These are phyloP conservation scores for Holothuria scabra DNA, from an alignment of 53 echinoderm and acorn worm genomes.

Conservation along the genomic window DNA sequence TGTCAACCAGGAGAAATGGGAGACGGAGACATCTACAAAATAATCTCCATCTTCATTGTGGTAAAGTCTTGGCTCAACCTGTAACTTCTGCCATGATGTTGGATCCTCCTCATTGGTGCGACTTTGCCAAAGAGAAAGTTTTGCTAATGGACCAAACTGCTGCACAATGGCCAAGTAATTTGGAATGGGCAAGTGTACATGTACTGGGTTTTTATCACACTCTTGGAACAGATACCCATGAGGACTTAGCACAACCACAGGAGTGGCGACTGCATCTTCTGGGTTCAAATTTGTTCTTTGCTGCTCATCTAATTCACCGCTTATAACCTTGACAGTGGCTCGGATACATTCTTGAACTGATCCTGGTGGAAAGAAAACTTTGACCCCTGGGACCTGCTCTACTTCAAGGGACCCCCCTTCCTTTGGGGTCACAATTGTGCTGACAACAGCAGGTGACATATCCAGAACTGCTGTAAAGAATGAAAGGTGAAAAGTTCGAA, in stretches of 20 bases:
- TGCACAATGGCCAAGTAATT: conserved; percentile 80
- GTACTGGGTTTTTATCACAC: conserved; percentile 66
- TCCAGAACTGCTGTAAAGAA: conserved; percentile 81
- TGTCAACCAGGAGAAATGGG: conserved; percentile 90
- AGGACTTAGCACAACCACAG: conserved; percentile 64
- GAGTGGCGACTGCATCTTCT: conserved; percentile 79
- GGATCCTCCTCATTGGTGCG: conserved; percentile 86
- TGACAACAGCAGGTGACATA: conserved; percentile 67
- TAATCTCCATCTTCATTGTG: conserved; percentile 69
- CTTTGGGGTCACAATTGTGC: conserved; percentile 61
- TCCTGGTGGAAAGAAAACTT: conserved; percentile 79
- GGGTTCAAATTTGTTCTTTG: conserved; percentile 64
- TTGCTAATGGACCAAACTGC: conserved; percentile 78
- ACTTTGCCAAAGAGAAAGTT: conserved; percentile 90
- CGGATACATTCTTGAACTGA: conserved; percentile 63
- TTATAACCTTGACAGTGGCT: conserved; percentile 81
- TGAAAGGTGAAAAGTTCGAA: conserved; percentile 83
- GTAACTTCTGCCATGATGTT: conserved; percentile 70
- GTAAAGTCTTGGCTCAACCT: conserved; percentile 55
- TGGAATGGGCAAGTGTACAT: conserved; percentile 83
- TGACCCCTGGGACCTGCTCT: conserved; percentile 87
- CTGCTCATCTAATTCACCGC: conserved; percentile 70
- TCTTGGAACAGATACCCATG: conserved; percentile 85
- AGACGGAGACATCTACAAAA: conserved; percentile 71
- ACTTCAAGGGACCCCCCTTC: conserved; percentile 81